Evolutionary conservation across 2,888 invertebrate genomes (phyloP), one percentile per base, ranked within the genome.

Genomic region (Oscheius sp.): DNA sequence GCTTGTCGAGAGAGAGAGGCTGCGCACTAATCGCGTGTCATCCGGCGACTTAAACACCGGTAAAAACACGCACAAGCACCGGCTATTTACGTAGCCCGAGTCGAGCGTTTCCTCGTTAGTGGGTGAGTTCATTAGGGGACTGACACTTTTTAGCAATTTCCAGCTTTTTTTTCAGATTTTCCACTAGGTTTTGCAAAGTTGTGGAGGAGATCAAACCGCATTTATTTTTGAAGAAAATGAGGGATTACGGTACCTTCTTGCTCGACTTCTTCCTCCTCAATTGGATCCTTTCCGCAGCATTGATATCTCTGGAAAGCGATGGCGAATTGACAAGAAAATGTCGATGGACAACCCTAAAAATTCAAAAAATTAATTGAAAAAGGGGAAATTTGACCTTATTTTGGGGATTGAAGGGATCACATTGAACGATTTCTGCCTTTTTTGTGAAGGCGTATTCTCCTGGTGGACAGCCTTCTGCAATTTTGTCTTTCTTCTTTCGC

Each of bases 211-310:
- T n/a, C n/a, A n/a, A n/a, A n/a, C n/a, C n/a, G n/a, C n/a, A n/a
- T n/a, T n/a, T n/a, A n/a, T n/a, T n/a, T n/a, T n/a, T n/a, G 57
- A 64, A 15, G n/a, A 25, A 15, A 20, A 46, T 15, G 37, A 50
- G 5, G 23, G 3, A 5, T n/a, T n/a, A 25, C 23, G 25, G 20
- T 39, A 76, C 77, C 80, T 70, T 77, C 75, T 52, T 76, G 76
- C 37, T 77, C 80, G 23, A 76, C 70, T 50, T 81, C 81, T 25
- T 84, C 81, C 66, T 82, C 81, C 45, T 81, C 82, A 50, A 82
- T 76, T n/a, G 81, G 77, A 63, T 82, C 82, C 31, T 84, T 84
- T 45, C 84, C 84, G 64, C 84, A 84, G 46, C 84, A 84, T 53
- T 84, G 84, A 64, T 84, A 84, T 1, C 84, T 63, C 66, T 84